Conservation (phyloP, 2,797 vertebrate genomes). For the Pseudochromis fuscus region DNA sequence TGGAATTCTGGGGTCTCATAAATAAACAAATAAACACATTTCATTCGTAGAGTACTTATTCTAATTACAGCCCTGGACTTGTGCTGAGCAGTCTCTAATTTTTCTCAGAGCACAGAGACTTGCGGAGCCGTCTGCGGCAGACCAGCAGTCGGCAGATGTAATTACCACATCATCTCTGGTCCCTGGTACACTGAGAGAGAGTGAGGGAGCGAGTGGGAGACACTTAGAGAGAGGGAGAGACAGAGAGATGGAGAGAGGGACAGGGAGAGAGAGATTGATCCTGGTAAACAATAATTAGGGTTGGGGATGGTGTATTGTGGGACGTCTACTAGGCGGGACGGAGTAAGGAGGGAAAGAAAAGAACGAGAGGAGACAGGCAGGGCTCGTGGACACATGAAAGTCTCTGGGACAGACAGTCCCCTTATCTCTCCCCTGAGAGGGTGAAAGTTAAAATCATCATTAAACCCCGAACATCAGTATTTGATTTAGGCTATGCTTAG, state of each 20-base stretch:
- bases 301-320: conserved; percentile 77
- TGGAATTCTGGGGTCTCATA: conserved; percentile 73
- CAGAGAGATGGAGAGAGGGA: too few species aligned
- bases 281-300: conserved; percentile 85
- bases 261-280: conserved; percentile 71
- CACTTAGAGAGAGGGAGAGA: conserved; percentile 28
- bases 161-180: conserved; percentile 84
- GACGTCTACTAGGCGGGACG: conserved; percentile 69
- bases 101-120: conserved; percentile 77
- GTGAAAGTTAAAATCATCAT: conserved; percentile 35
- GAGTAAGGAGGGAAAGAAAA: conserved; percentile 54
- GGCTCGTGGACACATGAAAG: conserved; percentile 53
- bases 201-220: conserved; percentile 27
- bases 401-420: conserved; percentile 30
- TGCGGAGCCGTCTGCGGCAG: conserved; percentile 80
- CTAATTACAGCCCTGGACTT: conserved; percentile 82
- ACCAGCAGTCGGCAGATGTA: conserved; percentile 83
- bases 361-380: conserved; percentile 49
- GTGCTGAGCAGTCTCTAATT: conserved; percentile 81
- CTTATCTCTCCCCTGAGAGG: not conserved
- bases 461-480: conserved; percentile 13
- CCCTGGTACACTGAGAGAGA: conserved; percentile 62
- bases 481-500: not conserved
- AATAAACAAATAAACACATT: conserved; percentile 84
- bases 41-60: conserved; percentile 78